Conservation (phyloP, 2,888 invertebrate genomes). For the Cryptocephalus moraei region DNA sequence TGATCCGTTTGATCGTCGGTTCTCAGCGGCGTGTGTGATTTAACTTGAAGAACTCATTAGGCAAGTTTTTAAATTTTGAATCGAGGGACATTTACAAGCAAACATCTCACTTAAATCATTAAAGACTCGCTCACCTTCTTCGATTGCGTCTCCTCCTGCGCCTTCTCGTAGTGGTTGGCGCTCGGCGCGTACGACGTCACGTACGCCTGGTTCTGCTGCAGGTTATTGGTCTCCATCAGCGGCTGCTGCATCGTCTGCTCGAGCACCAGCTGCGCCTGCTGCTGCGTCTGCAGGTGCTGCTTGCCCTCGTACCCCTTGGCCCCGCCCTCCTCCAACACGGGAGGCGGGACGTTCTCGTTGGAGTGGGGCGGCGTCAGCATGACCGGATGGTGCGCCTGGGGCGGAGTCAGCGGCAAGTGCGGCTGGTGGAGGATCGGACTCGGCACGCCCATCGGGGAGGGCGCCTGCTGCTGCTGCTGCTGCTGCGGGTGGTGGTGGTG, state of each 20-base stretch:
- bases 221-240: constrained; percentile 9
- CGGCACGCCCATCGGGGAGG: constrained; percentile 14
- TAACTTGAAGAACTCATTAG: too few species aligned
- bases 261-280: constrained; percentile 1
- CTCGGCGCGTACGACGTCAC: not conserved
- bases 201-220: constrained; percentile 5
- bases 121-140: constrained; percentile 22
- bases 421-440: constrained; percentile 8
- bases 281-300: not conserved
- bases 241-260: constrained; percentile 3
- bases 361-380: constrained; percentile 18
- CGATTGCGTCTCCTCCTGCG: constrained; percentile 21
- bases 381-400: constrained; percentile 10
- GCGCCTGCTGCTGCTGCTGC: constrained; percentile 7
- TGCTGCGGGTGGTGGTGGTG: constrained; percentile 10
- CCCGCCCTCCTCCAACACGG: constrained; percentile 4
- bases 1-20: too few species aligned
- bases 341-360: constrained; percentile 24
- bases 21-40: too few species aligned
- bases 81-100: too few species aligned
- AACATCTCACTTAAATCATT: too few species aligned
- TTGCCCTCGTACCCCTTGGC: not conserved
- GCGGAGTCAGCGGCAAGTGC: constrained; percentile 15
- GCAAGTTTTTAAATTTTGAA: too few species aligned
- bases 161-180: constrained; percentile 3